Base-by-base conservation (phyloP, 1,140 invertebrate species). In the Heliconius hermathena region DNA sequence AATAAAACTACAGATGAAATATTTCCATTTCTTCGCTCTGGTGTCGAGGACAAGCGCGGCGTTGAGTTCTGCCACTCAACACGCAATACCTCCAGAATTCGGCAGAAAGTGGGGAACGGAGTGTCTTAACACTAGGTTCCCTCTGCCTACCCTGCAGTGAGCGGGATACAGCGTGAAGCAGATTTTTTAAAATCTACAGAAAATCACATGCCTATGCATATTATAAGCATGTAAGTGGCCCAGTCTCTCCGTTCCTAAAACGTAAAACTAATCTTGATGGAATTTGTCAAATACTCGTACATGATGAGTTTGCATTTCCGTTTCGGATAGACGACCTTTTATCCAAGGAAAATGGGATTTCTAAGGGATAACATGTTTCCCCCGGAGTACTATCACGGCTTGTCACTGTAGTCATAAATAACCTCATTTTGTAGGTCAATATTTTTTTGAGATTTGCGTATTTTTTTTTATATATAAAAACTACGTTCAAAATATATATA, bases 251-350 rank as follows among this genome's bases (percentile, higher is more conserved):
- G 3, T 66, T 66, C 22, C 3, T 66, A 66, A 22, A 66, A 66
- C 22, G 60, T 26, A 66, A 8, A 66, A 29, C 26, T 66, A 29
- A 66, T 66, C 60, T 29, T 66, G 11, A 26, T 66, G 1, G 26
- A 66, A 29, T 66, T 66, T 66, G 60, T 29, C 60, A 66, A 66
- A 66, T 66, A 26, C 26, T 26, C 26, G 26, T 26, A 66, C 60
- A 29, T 66, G 60, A 66, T 29, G 60, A 66, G 26, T 13, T 66
- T 66, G 60, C 60, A 66, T 66, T 66, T 66, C 26, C 26, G 60
- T 66, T 66, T 66, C 22, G 60, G 26, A 29, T 26, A 66, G 57
- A n/a, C 60, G 60, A 66, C 60, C 60, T 66, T 66, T 66, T 66
- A 66, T 66, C 60, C 26, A 3, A n/a, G 60, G 11, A 66, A 66